Conservation (phyloP, 2,113 vertebrate species). For the Salvator merianae region DNA sequence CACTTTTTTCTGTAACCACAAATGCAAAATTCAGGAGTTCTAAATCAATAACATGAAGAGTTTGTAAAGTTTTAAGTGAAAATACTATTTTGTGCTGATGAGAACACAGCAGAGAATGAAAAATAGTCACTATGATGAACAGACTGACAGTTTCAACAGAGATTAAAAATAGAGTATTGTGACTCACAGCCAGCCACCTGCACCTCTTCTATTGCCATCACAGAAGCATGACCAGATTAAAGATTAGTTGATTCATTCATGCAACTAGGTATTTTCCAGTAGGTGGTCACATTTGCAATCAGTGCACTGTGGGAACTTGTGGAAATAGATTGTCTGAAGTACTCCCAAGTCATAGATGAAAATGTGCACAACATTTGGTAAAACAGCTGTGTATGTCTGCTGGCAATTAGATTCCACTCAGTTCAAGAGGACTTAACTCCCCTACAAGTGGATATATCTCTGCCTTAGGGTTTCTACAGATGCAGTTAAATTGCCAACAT, state of each 20-base stretch:
- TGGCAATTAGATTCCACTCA: too few relatives aligned
- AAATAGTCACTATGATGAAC: background rate
- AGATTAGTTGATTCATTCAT: background rate
- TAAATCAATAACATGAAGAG: background rate
- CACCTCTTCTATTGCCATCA: background rate
- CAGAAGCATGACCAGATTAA: constrained; percentile 3
- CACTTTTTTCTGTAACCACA: background rate
- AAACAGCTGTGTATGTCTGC: too few relatives aligned
- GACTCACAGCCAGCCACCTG: background rate
- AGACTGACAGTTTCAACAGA: background rate
- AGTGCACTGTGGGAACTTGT: background rate
- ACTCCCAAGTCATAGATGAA: background rate
- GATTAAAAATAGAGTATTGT: constrained; percentile 1
- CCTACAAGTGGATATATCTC: too few relatives aligned
- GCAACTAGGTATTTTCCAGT: background rate
- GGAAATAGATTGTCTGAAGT: background rate
- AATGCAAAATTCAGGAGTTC: background rate
- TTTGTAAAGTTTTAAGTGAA: background rate
- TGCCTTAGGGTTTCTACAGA: too few relatives aligned
- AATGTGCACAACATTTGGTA: background rate
- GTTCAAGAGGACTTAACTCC: too few relatives aligned
- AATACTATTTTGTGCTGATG: background rate
- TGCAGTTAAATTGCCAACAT: too few relatives aligned
- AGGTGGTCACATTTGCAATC: background rate
- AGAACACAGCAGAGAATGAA: background rate